Percentiles rank a stretch among this genome's conserved stretches.
phyloP scores from a whole-genome alignment of 35 echinoderm and acorn worm species.

The Heliocidaris tuberculata region DNA sequence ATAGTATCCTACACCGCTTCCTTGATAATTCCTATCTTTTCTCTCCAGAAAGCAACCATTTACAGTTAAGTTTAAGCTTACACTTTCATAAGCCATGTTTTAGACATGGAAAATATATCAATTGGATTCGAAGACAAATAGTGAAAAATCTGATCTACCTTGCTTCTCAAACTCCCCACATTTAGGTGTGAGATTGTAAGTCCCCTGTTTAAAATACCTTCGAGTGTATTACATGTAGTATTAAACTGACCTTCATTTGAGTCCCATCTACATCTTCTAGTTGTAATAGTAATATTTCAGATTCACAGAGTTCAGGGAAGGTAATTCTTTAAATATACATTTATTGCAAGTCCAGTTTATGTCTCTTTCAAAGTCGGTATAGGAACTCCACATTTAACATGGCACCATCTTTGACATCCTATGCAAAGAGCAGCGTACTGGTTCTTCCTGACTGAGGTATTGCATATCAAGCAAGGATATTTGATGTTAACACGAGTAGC shows the following conservation, averaged over 20 bases:
- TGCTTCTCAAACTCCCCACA: too few species aligned
- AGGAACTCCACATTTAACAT: constrained; percentile 25
- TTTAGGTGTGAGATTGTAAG: too few species aligned
- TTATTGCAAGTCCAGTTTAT: constrained; percentile 5
- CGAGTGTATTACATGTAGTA: not conserved
- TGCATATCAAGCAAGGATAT: constrained; percentile 32
- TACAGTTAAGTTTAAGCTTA: too few species aligned
- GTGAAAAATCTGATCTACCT: too few species aligned
- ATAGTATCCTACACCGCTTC: too few species aligned
- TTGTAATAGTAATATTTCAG: not conserved
- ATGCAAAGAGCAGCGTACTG: constrained; percentile 19
- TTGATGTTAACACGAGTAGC: not conserved
- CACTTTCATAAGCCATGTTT: too few species aligned
- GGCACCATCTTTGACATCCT: constrained; percentile 7
- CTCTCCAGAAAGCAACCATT: too few species aligned
- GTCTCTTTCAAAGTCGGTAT: constrained; percentile 4
- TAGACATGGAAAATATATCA: too few species aligned
- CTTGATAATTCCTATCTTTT: too few species aligned
- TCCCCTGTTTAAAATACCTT: too few species aligned
- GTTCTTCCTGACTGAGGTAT: constrained; percentile 15
- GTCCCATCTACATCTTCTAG: not conserved
- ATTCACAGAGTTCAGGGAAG: not conserved
- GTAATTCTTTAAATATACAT: constrained; percentile 22
- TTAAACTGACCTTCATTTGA: not conserved
- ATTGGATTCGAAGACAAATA: too few species aligned